These are phyloP conservation scores for Magallana angulata DNA, from an alignment of 1,140 invertebrate species.

Conservation along the genomic window DNA sequence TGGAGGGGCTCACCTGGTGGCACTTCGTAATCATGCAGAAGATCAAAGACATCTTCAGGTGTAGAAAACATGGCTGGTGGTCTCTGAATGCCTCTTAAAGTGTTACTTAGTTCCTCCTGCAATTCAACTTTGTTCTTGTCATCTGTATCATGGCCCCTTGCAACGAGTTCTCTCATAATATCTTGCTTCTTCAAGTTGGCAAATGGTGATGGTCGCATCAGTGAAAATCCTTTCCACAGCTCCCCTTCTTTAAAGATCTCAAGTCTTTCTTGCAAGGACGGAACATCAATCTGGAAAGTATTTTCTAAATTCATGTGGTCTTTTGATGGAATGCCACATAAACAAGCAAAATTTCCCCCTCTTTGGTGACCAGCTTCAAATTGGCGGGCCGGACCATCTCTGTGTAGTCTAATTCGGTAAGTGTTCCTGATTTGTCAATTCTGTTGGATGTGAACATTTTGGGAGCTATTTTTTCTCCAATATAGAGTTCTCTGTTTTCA, in stretches of 20 bases:
- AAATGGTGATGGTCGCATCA: slow-evolving; percentile 18
- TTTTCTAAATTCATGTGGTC: slow-evolving; percentile 16
- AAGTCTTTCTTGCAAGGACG: background rate
- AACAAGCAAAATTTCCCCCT: slow-evolving; percentile 38
- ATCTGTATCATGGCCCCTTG: background rate
- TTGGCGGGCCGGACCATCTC: slow-evolving; percentile 44
- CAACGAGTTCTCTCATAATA: slow-evolving; percentile 1
- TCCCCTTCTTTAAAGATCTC: slow-evolving; percentile 10
- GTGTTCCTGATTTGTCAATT: background rate
- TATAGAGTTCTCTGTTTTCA: too few relatives aligned
- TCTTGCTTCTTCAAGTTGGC: slow-evolving; percentile 5
- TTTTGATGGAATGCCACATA: slow-evolving; percentile 17
- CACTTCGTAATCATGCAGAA: slow-evolving; percentile 33
- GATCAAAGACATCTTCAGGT: background rate
- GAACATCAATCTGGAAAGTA: background rate
- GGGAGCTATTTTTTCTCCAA: slow-evolving; percentile 39
- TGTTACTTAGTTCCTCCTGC: background rate
- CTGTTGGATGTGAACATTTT: slow-evolving; percentile 5
- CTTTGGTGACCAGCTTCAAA: slow-evolving; percentile 47
- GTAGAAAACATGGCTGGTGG: slow-evolving; percentile 26
- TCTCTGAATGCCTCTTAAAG: slow-evolving; percentile 27
- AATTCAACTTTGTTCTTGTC: background rate
- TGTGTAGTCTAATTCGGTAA: background rate
- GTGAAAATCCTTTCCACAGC: background rate
- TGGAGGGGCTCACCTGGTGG: slow-evolving; percentile 36